Conservation (phyloP, 2,888 invertebrate genomes). For the Thereva unica region DNA sequence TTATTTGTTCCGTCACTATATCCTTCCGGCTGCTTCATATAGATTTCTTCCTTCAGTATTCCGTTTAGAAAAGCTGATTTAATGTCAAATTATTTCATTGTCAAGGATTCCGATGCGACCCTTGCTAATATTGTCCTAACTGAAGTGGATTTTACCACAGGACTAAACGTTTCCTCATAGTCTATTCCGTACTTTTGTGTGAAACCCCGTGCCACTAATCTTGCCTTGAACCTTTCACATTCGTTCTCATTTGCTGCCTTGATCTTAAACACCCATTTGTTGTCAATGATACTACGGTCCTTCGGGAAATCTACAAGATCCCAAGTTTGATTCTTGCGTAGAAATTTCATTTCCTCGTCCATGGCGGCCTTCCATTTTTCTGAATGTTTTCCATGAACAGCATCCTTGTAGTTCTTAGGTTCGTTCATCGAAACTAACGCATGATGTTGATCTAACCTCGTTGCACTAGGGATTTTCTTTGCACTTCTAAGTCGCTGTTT, state of each 20-base stretch:
- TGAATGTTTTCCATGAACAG: constrained; percentile 29
- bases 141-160: constrained; percentile 39
- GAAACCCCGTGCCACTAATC: too few species aligned
- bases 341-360: constrained; percentile 37
- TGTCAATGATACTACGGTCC: too few species aligned
- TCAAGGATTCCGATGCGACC: constrained; percentile 31
- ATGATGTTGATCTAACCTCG: constrained; percentile 14
- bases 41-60: constrained; percentile 39
- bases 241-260: too few species aligned
- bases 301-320: constrained; percentile 32
- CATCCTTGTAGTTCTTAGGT: constrained; percentile 29
- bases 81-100: constrained; percentile 43
- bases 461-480: background rate
- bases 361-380: constrained; percentile 39
- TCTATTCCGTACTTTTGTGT: too few species aligned
- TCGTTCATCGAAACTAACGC: constrained; percentile 9
- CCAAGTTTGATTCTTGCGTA: constrained; percentile 39
- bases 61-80: constrained; percentile 44
- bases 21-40: too few species aligned
- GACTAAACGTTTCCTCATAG: constrained; percentile 44
- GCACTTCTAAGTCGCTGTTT: background rate
- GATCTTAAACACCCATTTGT: too few species aligned
- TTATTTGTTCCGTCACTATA: too few species aligned
- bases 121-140: constrained; percentile 37
- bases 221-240: too few species aligned